Percentiles rank a stretch among this genome's conserved stretches.
These are phyloP conservation scores for Steatornis caripensis DNA, from an alignment of 2,113 vertebrate genomes.

Conservation along the genomic window DNA sequence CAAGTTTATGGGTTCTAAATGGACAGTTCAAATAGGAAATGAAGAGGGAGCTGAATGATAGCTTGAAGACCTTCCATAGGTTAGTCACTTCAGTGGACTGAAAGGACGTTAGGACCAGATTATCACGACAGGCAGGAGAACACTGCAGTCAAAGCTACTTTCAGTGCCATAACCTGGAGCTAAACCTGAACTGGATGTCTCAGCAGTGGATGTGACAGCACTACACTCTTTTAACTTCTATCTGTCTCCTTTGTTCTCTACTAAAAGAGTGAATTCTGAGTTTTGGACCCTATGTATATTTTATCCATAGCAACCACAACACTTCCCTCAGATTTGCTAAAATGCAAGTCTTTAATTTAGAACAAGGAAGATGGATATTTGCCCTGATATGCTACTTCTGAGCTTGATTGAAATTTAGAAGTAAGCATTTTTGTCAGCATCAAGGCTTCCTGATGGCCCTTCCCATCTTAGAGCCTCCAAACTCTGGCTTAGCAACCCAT, in stretches of 20 bases:
- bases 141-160: neutral
- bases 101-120: neutral
- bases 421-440: neutral
- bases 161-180: neutral
- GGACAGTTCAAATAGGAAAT: neutral
- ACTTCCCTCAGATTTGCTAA: slow-evolving; percentile 22
- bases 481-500: neutral
- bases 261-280: neutral
- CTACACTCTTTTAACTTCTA: neutral
- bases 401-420: neutral
- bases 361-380: neutral
- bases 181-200: neutral
- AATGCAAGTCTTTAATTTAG: slow-evolving; percentile 3
- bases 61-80: neutral
- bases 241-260: neutral
- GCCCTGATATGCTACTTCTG: neutral
- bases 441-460: neutral
- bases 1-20: neutral
- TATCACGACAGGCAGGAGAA: neutral
- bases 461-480: neutral
- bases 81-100: neutral
- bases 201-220: neutral
- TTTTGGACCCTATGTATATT: neutral
- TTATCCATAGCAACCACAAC: slow-evolving; percentile 48
- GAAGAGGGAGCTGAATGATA: neutral